Conservation (phyloP, 1,140 invertebrate genomes). For the Steinernema feltiae region DNA sequence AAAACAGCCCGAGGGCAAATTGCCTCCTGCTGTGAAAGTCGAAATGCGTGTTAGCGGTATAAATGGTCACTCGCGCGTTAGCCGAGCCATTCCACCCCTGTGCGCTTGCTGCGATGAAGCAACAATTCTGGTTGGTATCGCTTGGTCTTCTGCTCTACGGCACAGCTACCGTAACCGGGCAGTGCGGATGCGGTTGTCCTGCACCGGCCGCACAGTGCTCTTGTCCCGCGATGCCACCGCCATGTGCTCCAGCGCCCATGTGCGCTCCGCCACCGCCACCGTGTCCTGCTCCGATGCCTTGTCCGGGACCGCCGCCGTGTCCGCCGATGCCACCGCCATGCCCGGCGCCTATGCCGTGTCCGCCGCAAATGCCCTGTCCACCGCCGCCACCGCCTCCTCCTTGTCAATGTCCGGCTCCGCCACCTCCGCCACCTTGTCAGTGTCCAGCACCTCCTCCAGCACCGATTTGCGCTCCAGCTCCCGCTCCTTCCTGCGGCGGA, state of each 20-base stretch:
- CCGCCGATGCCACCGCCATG: neutral
- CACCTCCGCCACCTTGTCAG: neutral
- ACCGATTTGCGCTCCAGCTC: neutral
- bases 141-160: neutral
- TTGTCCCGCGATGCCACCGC: neutral
- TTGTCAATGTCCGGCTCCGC: neutral
- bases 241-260: neutral
- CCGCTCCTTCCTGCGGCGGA: neutral
- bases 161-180: neutral
- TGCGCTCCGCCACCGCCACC: neutral
- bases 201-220: neutral
- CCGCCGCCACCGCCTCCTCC: neutral
- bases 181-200: neutral
- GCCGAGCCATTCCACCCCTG: neutral
- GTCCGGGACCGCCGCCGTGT: neutral
- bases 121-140: neutral
- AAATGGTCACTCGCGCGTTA: neutral
- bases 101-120: neutral
- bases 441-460: neutral
- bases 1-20: conserved; percentile 13
- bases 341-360: neutral
- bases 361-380: neutral
- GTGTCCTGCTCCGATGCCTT: conserved; percentile 2
- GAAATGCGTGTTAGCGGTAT: conserved; percentile 10
- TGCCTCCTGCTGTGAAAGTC: conserved; percentile 12